Base-by-base conservation (phyloP, 2,888 invertebrate species). In the Ptychoptera contaminata region DNA sequence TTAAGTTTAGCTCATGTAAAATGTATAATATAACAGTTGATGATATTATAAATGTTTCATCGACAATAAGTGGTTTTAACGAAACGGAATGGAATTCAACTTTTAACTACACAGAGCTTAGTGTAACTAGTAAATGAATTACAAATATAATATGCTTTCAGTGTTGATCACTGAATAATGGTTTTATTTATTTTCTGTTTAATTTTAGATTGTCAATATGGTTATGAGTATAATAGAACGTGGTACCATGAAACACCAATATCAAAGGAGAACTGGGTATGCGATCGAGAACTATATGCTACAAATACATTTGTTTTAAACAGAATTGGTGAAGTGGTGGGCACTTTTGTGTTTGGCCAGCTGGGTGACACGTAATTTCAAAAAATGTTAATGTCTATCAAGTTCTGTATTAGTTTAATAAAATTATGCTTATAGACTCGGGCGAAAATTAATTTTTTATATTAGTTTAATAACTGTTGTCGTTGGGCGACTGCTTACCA, bases 221-320 rank as follows among this genome's bases (percentile, higher is more conserved):
- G 74, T 16, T 73, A 69, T 67, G 70, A 68, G 48, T 75, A 71
- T 56, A 73, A 74, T 57, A 59, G 53, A 46, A 64, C 63, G 3
- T 73, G 72, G 68, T 74, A 70, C 54, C 58, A 58, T 31, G 54
- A 55, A 48, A 73, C 74, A 11, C 65, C 69, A 44, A 65, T 69
- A 8, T 66, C 70, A 3, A 60, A 69, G 47, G 65, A 70, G 57
- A 53, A 73, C 55, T 75, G 74, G 74, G 71, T 75, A 12, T 75
- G 74, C 53, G 67, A 68, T 32, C 66, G 68, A 53, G 65, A 68
- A 50, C 59, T 72, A 50, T 66, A 67, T 51, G 68, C 70, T 44
- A 68, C 73, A 46, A 72, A 73, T 58, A 63, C 69, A 34, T 68
- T 74, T 53, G 70, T 70, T 35, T 61, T 68, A 51, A 61, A 64